These are phyloP conservation scores for Pholis gunnellus DNA, from an alignment of 2,113 vertebrate genomes.

Conservation along the genomic window DNA sequence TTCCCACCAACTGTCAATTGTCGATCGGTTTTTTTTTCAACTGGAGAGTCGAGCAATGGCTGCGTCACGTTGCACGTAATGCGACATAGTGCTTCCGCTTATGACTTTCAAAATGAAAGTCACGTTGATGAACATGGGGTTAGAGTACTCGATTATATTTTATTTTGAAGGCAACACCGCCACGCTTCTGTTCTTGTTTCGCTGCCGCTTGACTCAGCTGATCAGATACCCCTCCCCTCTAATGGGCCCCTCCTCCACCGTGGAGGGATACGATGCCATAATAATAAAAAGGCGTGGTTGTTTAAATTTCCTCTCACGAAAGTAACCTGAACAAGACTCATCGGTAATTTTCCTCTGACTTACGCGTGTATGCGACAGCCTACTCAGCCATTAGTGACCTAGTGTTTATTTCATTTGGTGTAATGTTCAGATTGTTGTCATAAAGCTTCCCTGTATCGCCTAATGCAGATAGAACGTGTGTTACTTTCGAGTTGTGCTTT, in stretches of 20 bases:
- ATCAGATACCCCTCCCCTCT: background rate
- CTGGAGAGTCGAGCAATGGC: background rate
- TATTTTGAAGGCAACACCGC: background rate
- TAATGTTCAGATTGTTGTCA: background rate
- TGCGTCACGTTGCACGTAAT: accelerated
- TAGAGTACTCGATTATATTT: background rate
- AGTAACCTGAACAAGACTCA: background rate
- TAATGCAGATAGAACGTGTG: background rate
- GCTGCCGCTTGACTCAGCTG: background rate
- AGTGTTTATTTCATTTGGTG: too few relatives aligned
- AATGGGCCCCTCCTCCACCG: conserved; percentile 19
- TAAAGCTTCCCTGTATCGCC: background rate
- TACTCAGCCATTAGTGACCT: too few relatives aligned
- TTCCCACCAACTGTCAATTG: background rate
- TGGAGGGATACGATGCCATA: conserved; percentile 10
- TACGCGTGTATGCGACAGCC: background rate
- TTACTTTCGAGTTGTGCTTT: background rate
- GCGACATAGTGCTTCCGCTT: background rate
- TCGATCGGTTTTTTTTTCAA: conserved; percentile 21
- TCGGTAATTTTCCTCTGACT: background rate
- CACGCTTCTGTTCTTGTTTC: background rate
- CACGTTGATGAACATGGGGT: accelerated
- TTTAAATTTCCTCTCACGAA: conserved; percentile 35
- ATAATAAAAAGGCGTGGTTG: conserved; percentile 50
- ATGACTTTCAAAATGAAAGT: conserved; percentile 36